Evolutionary conservation across 2,888 invertebrate genomes (phyloP).

Genomic region (Margaritifera margaritifera): DNA sequence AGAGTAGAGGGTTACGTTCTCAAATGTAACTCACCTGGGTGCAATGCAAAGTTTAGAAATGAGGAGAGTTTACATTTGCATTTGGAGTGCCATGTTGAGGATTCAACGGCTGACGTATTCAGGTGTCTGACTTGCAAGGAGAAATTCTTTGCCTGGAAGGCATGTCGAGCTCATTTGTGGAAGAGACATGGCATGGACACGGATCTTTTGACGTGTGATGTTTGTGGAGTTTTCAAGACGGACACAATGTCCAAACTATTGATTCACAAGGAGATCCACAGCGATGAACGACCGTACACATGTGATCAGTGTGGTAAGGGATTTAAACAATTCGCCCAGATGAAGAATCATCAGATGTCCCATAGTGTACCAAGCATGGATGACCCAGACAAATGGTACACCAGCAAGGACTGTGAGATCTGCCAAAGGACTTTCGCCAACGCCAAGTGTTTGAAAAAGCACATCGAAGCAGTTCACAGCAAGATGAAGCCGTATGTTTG

Average conservation of each 20-base stretch:
- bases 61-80: slow-evolving; percentile 80
- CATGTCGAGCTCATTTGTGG: slow-evolving; percentile 82
- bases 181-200: slow-evolving; percentile 83
- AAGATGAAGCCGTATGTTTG: slow-evolving; percentile 81
- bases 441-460: slow-evolving; percentile 72
- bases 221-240: slow-evolving; percentile 63
- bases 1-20: slow-evolving; percentile 25
- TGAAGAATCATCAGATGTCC: slow-evolving; percentile 82
- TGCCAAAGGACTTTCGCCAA: slow-evolving; percentile 79
- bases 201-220: slow-evolving; percentile 82
- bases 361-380: slow-evolving; percentile 43
- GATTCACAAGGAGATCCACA: slow-evolving; percentile 82
- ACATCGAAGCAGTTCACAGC: slow-evolving; percentile 77
- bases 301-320: slow-evolving; percentile 80
- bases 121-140: slow-evolving; percentile 81
- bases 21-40: slow-evolving; percentile 44
- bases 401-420: slow-evolving; percentile 76
- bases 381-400: slow-evolving; percentile 49
- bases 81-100: slow-evolving; percentile 77
- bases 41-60: slow-evolving; percentile 74
- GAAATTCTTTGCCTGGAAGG: slow-evolving; percentile 78
- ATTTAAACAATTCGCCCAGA: slow-evolving; percentile 86
- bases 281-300: slow-evolving; percentile 64
- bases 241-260: slow-evolving; percentile 78
- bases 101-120: slow-evolving; percentile 60